Conservation (phyloP, 2,113 vertebrate species). For the Amia ocellicauda region DNA sequence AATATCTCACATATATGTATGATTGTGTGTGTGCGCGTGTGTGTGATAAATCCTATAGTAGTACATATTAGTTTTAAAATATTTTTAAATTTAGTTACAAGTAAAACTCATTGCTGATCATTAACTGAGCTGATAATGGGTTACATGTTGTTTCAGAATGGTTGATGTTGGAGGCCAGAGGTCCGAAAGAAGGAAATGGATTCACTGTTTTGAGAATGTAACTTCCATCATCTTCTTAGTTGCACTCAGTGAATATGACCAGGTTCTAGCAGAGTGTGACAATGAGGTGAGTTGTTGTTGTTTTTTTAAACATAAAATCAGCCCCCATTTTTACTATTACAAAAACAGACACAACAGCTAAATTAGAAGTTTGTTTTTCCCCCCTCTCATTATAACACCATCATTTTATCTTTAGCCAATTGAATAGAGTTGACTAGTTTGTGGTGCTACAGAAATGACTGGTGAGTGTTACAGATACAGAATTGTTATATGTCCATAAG, state of each 20-base stretch:
- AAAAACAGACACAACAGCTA: too few species aligned
- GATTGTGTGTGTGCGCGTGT: background rate
- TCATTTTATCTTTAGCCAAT: too few species aligned
- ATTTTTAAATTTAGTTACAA: too few species aligned
- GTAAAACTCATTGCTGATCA: background rate
- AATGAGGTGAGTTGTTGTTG: constrained; percentile 54
- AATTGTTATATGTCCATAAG: too few species aligned
- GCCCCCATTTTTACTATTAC: too few species aligned
- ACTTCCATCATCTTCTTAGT: constrained; percentile 70
- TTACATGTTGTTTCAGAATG: constrained; percentile 52
- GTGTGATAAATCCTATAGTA: too few species aligned
- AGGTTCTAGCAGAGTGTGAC: constrained; percentile 65
- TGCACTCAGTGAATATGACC: constrained; percentile 68
- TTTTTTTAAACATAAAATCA: background rate
- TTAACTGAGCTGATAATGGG: background rate
- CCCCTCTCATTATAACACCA: too few species aligned
- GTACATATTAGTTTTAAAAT: too few species aligned
- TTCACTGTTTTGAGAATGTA: constrained; percentile 69
- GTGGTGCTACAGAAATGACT: too few species aligned
- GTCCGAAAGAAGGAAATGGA: constrained; percentile 67
- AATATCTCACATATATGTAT: background rate
- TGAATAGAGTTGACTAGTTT: too few species aligned
- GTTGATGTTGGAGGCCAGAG: constrained; percentile 66
- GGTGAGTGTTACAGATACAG: too few species aligned
- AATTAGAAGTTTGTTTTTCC: too few species aligned